Evolutionary conservation across 2,113 vertebrate genomes (phyloP).

Genomic region (Megaleporinus macrocephalus): DNA sequence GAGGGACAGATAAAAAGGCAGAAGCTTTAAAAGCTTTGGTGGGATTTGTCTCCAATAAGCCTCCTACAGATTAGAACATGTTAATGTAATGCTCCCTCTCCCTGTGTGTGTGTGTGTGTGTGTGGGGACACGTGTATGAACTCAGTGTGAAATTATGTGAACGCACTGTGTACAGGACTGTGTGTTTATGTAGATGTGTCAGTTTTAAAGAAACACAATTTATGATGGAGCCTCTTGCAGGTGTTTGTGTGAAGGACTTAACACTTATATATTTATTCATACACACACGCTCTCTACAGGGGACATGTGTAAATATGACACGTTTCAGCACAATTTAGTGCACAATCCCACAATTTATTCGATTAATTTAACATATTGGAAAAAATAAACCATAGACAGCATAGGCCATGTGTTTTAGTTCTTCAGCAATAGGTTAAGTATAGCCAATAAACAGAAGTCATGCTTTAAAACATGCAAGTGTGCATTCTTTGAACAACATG

Average conservation of each 20-base stretch:
- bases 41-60: conserved; percentile 79
- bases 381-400: too few species aligned
- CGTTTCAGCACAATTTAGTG: too few species aligned
- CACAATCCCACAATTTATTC: too few species aligned
- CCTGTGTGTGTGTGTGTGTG: background rate
- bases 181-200: background rate
- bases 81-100: conserved; percentile 69
- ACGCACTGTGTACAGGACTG: background rate
- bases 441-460: too few species aligned
- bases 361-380: too few species aligned
- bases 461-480: too few species aligned
- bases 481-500: too few species aligned
- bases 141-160: conserved; percentile 7
- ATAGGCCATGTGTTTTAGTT: too few species aligned
- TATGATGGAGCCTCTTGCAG: background rate
- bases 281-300: too few species aligned
- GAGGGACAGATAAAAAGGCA: conserved; percentile 68
- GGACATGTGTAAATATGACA: too few species aligned
- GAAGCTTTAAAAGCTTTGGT: conserved; percentile 74
- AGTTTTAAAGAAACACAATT: background rate
- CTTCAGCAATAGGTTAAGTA: background rate
- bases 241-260: background rate
- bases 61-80: conserved; percentile 74
- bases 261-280: too few species aligned
- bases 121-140: background rate